phyloP scores from a whole-genome alignment of 2,888 invertebrate genomes.

The Drosophila merina region DNA sequence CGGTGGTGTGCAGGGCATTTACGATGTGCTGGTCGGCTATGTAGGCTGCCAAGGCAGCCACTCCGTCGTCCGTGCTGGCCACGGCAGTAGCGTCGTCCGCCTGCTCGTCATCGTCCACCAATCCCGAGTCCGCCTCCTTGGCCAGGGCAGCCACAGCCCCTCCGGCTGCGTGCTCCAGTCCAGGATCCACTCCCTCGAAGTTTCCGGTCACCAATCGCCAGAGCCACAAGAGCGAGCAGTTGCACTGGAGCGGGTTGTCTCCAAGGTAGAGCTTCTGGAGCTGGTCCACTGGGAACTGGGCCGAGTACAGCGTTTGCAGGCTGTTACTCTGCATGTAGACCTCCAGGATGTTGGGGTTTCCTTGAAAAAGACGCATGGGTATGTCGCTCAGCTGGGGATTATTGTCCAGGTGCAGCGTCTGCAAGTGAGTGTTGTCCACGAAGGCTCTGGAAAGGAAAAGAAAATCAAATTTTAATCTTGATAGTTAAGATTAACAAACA shows the following conservation, averaged over 20 bases:
- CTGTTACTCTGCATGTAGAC: slow-evolving; percentile 91
- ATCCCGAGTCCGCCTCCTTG: slow-evolving; percentile 53
- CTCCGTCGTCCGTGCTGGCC: slow-evolving; percentile 61
- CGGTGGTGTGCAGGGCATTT: slow-evolving; percentile 66
- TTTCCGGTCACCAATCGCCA: slow-evolving; percentile 88
- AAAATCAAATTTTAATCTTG: background rate
- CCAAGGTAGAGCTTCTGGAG: slow-evolving; percentile 90
- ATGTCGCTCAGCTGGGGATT: slow-evolving; percentile 90
- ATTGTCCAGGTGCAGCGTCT: slow-evolving; percentile 90
- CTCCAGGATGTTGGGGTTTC: slow-evolving; percentile 90
- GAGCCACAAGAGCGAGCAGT: slow-evolving; percentile 94
- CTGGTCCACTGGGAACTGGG: slow-evolving; percentile 92
- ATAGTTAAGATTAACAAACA: too few relatives aligned
- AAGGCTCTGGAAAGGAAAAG: slow-evolving; percentile 86
- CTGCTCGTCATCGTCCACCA: slow-evolving; percentile 32
- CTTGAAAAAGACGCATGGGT: slow-evolving; percentile 93
- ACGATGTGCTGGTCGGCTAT: slow-evolving; percentile 77
- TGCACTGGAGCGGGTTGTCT: slow-evolving; percentile 93
- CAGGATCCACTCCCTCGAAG: slow-evolving; percentile 71
- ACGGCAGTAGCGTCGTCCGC: slow-evolving; percentile 56
- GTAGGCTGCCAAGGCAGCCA: slow-evolving; percentile 72
- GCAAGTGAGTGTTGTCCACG: slow-evolving; percentile 93
- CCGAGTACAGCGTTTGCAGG: slow-evolving; percentile 90
- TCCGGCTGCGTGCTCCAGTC: slow-evolving; percentile 61
- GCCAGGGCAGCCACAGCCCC: slow-evolving; percentile 79